A percentile compares a stretch with the other conserved stretches of the same genome.
Conservation (phyloP, 2,113 vertebrate species). For the Oreocharis arfaki region DNA sequence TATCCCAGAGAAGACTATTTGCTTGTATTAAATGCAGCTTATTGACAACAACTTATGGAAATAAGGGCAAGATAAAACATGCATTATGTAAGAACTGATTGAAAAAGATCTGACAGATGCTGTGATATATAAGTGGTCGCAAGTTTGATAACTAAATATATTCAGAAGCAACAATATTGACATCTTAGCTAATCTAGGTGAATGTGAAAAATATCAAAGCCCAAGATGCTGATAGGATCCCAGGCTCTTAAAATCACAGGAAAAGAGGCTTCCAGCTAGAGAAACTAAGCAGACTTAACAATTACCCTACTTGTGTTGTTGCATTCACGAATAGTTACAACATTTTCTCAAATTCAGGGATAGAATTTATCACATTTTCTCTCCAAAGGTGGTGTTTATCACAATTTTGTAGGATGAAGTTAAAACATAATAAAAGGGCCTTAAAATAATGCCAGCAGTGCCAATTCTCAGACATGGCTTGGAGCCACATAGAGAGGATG, state of each 20-base stretch:
- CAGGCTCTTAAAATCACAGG: background rate
- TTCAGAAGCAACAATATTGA: background rate
- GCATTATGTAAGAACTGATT: background rate
- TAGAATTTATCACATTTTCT: background rate
- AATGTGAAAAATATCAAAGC: background rate
- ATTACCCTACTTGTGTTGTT: background rate
- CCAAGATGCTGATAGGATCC: background rate
- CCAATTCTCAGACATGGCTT: background rate
- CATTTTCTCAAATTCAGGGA: background rate
- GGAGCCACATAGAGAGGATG: background rate
- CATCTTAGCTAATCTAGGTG: background rate
- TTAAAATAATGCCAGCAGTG: background rate
- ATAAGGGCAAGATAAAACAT: background rate
- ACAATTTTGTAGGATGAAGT: background rate
- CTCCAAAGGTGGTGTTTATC: background rate
- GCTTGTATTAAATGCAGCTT: background rate
- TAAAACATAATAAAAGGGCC: background rate
- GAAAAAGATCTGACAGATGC: background rate
- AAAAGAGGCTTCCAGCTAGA: background rate
- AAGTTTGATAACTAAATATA: background rate
- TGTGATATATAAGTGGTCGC: background rate
- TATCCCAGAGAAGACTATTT: background rate
- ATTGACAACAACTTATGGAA: background rate
- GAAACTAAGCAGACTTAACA: background rate
- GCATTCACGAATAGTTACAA: background rate